phyloP scores from a whole-genome alignment of 2,888 invertebrate genomes.

The Anticlea derivata region DNA sequence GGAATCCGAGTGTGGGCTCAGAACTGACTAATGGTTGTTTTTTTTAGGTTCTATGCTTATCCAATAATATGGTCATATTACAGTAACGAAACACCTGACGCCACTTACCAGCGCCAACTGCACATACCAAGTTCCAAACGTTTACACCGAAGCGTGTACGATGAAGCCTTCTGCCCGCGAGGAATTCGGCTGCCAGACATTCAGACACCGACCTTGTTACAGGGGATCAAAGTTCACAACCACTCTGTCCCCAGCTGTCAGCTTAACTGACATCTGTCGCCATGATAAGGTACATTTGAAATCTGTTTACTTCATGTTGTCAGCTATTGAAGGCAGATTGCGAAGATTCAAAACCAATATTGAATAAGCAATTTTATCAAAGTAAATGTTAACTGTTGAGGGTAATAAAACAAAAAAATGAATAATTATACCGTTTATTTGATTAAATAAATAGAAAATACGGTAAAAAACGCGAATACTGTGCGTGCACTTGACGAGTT shows the following conservation, averaged over 20 bases:
- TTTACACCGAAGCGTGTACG: slow-evolving; percentile 49
- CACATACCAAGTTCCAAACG: slow-evolving; percentile 20
- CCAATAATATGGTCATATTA: slow-evolving; percentile 27
- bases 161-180: slow-evolving; percentile 64
- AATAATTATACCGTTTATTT: slow-evolving; percentile 40
- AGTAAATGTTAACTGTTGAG: not conserved
- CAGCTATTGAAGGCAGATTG: slow-evolving; percentile 69
- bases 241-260: slow-evolving; percentile 45
- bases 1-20: too few species aligned
- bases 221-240: slow-evolving; percentile 28
- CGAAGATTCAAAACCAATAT: slow-evolving; percentile 57
- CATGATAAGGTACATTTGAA: slow-evolving; percentile 58
- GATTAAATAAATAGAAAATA: slow-evolving; percentile 36
- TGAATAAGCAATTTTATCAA: slow-evolving; percentile 12
- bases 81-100: slow-evolving; percentile 53
- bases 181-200: slow-evolving; percentile 54
- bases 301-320: slow-evolving; percentile 59
- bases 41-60: too few species aligned
- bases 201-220: slow-evolving; percentile 21
- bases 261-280: slow-evolving; percentile 57
- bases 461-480: slow-evolving; percentile 29
- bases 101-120: slow-evolving; percentile 38
- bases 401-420: slow-evolving; percentile 28
- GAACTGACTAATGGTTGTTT: too few species aligned
- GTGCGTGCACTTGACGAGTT: slow-evolving; percentile 20